phyloP scores from a whole-genome alignment of 1,140 invertebrate species.

The Palaemon carinicauda region DNA sequence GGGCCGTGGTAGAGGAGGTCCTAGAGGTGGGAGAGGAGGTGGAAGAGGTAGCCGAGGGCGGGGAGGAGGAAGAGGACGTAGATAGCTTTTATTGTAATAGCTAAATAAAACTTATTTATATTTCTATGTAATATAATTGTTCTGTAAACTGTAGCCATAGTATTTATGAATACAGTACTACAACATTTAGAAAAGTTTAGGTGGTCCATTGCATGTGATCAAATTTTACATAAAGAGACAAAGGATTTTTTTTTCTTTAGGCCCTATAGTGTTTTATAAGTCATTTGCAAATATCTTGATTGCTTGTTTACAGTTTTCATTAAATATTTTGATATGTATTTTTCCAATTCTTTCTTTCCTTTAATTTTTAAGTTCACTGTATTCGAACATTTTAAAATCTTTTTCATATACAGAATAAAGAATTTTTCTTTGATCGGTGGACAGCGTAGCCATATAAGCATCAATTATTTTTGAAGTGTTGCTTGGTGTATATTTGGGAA shows the following conservation, averaged over 20 bases:
- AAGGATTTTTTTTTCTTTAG: background rate
- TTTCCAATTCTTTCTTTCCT: too few relatives aligned
- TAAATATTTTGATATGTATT: background rate
- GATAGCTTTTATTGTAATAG: background rate
- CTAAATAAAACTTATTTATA: too few relatives aligned
- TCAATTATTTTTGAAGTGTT: conserved; percentile 10
- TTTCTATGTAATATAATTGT: background rate
- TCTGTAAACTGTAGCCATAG: background rate
- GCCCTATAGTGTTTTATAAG: background rate
- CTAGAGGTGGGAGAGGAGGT: conserved; percentile 60
- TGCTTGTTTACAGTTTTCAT: background rate
- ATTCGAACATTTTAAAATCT: conserved; percentile 32
- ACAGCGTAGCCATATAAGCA: conserved; percentile 7
- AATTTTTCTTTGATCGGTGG: background rate
- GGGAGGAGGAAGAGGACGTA: conserved; percentile 48
- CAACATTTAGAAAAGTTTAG: too few relatives aligned
- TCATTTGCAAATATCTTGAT: background rate
- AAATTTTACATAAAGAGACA: too few relatives aligned
- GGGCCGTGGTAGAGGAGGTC: conserved; percentile 20
- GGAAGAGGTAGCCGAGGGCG: conserved; percentile 33
- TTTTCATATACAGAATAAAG: background rate
- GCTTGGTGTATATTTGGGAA: background rate
- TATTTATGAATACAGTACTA: background rate
- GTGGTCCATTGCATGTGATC: too few relatives aligned
- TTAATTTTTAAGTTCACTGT: background rate